A percentile compares a stretch with the other conserved stretches of the same genome.
These are phyloP conservation scores for Psittacula echo DNA, from an alignment of 2,797 vertebrate species.

Conservation along the genomic window DNA sequence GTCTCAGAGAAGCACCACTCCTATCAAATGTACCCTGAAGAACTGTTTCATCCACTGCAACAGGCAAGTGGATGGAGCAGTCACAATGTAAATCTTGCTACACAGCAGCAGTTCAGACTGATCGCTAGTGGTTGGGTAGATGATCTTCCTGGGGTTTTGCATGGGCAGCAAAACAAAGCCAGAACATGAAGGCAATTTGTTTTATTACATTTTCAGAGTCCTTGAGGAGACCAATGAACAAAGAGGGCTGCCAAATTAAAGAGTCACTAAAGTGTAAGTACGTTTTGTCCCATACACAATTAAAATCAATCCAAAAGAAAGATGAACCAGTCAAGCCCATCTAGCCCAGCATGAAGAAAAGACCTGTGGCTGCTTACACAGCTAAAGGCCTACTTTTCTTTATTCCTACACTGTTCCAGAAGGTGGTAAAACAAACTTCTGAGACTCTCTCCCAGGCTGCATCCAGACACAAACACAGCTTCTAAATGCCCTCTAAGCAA, in stretches of 20 bases:
- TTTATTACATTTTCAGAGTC: neutral
- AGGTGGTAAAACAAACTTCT: neutral
- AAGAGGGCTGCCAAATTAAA: neutral
- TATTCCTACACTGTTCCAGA: neutral
- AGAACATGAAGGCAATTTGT: neutral
- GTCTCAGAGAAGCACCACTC: neutral
- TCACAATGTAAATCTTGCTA: neutral
- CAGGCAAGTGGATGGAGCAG: neutral
- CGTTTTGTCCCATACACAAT: neutral
- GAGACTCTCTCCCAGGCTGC: neutral
- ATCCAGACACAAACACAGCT: neutral
- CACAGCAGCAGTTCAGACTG: neutral
- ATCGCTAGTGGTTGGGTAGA: neutral
- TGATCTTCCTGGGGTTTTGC: neutral
- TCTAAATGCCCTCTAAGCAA: neutral
- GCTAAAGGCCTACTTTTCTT: neutral
- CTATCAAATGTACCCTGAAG: neutral
- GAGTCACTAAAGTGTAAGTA: neutral
- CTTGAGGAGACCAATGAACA: neutral
- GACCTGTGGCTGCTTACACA: neutral
- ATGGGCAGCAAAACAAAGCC: neutral
- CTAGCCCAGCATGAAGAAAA: neutral
- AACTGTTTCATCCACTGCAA: neutral
- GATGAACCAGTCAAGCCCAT: neutral
- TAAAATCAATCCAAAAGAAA: neutral